Conservation (phyloP, 92 coral and sea anemone species). For the Palythoa grandis region DNA sequence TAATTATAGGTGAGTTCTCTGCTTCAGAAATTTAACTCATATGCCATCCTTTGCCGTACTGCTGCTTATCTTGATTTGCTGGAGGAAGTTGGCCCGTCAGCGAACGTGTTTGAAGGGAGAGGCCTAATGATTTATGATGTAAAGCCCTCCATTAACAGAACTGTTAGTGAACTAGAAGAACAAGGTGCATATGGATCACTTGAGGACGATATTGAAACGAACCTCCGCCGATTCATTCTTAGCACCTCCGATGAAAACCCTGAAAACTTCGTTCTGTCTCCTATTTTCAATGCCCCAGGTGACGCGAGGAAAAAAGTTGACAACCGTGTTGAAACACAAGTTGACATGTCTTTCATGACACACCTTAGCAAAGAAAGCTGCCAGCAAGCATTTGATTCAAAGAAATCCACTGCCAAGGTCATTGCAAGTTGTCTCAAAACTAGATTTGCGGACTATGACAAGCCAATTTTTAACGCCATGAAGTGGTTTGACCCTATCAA, state of each 20-base stretch:
- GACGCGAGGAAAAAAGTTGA: constrained; percentile 19
- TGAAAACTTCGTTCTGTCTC: not conserved
- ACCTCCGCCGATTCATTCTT: constrained; percentile 40
- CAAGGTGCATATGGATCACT: constrained; percentile 5
- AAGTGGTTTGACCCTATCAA: constrained; percentile 46
- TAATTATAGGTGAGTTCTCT: constrained; percentile 28
- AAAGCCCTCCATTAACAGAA: constrained; percentile 36
- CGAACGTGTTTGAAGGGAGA: constrained; percentile 46
- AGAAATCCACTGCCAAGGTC: constrained; percentile 9
- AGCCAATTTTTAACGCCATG: constrained; percentile 39
- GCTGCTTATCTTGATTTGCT: constrained; percentile 43
- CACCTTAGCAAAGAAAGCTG: constrained; percentile 6
- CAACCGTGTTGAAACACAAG: constrained; percentile 19
- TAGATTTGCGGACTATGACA: constrained; percentile 29
- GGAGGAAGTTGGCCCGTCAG: constrained; percentile 44
- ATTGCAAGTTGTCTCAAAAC: constrained; percentile 5
- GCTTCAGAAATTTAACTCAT: constrained; percentile 24
- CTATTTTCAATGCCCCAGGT: constrained; percentile 42
- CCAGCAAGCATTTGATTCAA: constrained; percentile 10
- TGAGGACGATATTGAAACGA: constrained; percentile 28
- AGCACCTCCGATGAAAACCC: not conserved
- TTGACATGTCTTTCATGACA: constrained; percentile 33
- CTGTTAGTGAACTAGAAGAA: constrained; percentile 25
- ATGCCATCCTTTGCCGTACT: constrained; percentile 40
- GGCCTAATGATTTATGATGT: constrained; percentile 44